Conservation (phyloP, 1,140 invertebrate species). For the Bradysia coprophila region DNA sequence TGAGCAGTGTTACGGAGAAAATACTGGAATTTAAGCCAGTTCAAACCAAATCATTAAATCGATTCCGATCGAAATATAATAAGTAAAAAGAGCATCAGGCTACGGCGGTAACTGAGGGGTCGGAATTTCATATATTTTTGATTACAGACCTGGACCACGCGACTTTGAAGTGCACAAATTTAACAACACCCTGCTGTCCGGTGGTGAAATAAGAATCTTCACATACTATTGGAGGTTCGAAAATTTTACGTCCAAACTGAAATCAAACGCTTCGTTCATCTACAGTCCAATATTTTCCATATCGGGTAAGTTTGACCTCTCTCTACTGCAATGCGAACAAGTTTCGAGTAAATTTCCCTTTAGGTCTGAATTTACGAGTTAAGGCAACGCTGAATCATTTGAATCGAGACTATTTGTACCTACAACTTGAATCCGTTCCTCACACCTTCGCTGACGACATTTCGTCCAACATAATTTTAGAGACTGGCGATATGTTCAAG, state of each 20-base stretch:
- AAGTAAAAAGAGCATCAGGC: too few relatives aligned
- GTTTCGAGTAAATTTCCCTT: too few relatives aligned
- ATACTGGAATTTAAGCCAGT: background rate
- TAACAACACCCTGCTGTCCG: conserved; percentile 18
- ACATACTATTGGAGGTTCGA: conserved; percentile 22
- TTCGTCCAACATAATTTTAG: conserved; percentile 12
- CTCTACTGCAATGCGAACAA: too few relatives aligned
- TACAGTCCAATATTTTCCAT: conserved; percentile 18
- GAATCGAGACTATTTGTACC: conserved; percentile 15
- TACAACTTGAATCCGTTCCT: conserved; percentile 11
- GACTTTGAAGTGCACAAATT: conserved; percentile 12
- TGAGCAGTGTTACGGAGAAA: too few relatives aligned
- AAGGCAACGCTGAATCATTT: conserved; percentile 17
- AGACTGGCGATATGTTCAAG: conserved; percentile 16
- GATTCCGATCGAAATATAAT: background rate
- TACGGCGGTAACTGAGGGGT: too few relatives aligned
- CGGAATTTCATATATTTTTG: background rate
- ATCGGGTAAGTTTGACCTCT: conserved; percentile 13
- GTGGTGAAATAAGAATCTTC: conserved; percentile 15
- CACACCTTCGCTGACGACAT: background rate
- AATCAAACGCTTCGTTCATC: conserved; percentile 6
- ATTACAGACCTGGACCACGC: background rate
- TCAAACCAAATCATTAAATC: background rate
- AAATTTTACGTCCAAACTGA: conserved; percentile 16
- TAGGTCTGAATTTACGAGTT: conserved; percentile 8